Evolutionary conservation across 2,797 vertebrate genomes (phyloP).

Genomic region (Cebuella pygmaea): DNA sequence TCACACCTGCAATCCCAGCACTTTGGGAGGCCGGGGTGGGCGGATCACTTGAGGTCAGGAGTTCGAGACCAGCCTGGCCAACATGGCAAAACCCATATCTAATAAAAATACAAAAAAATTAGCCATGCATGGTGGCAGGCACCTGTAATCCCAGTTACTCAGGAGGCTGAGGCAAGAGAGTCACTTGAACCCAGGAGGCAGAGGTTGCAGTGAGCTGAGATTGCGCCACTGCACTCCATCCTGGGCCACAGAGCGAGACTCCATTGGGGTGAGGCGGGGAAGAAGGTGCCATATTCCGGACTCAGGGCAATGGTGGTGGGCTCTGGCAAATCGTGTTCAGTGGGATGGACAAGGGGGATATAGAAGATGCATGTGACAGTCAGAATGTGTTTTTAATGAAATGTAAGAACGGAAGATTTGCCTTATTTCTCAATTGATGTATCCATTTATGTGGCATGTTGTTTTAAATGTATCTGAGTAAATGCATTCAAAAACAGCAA

Average conservation of each 20-base stretch:
- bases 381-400: fast-evolving
- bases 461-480: neutral
- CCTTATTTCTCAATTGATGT: neutral
- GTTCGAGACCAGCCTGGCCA: neutral
- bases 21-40: neutral
- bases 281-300: neutral
- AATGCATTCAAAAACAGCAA: neutral
- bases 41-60: neutral
- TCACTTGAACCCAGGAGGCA: neutral
- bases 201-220: neutral
- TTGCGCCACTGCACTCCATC: neutral
- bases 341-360: fast-evolving
- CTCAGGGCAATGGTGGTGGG: neutral
- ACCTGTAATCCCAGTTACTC: neutral
- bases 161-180: neutral
- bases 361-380: fast-evolving
- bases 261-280: neutral
- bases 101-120: neutral
- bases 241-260: neutral
- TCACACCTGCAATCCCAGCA: neutral
- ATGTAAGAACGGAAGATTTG: neutral
- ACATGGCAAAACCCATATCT: neutral
- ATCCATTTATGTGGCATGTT: neutral
- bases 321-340: fast-evolving
- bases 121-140: neutral